Percentiles rank a stretch among this genome's conserved stretches.
Conservation (phyloP, 2,797 vertebrate species). For the Sphenodon punctatus region DNA sequence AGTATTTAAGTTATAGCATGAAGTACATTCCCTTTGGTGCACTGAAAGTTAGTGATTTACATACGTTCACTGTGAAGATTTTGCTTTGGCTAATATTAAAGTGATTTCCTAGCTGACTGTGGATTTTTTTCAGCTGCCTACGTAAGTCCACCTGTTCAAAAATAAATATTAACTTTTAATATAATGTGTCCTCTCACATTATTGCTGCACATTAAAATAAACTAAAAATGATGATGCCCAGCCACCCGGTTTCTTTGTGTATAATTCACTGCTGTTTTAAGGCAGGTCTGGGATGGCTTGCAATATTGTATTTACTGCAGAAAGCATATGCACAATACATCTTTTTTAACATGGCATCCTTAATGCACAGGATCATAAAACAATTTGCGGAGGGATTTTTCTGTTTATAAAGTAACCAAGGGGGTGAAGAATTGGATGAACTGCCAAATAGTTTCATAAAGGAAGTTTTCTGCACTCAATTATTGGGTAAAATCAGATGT, state of each 20-base stretch:
- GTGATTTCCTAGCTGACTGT: slow-evolving; percentile 48
- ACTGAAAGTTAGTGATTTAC: slow-evolving; percentile 70
- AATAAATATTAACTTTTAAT: slow-evolving; percentile 65
- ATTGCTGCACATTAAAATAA: slow-evolving; percentile 27
- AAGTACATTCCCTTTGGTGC: slow-evolving; percentile 58
- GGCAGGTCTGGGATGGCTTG: background rate
- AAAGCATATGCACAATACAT: accelerated
- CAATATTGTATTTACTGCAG: background rate
- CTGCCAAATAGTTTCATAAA: background rate
- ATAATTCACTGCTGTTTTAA: background rate
- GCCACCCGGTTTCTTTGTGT: background rate
- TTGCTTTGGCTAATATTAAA: slow-evolving; percentile 67
- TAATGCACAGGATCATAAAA: slow-evolving; percentile 23
- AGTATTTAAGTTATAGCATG: slow-evolving; percentile 73
- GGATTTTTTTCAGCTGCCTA: slow-evolving; percentile 34
- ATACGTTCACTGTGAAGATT: slow-evolving; percentile 52
- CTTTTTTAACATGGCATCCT: background rate
- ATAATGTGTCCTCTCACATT: slow-evolving; percentile 32
- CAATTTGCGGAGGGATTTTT: background rate
- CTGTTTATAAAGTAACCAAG: background rate
- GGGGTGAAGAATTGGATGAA: background rate
- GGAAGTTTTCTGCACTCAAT: slow-evolving; percentile 1
- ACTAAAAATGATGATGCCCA: slow-evolving; percentile 29
- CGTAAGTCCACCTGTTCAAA: slow-evolving; percentile 57
- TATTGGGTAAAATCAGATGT: no score